phyloP scores from a whole-genome alignment of 2,797 vertebrate genomes.

The Takifugu ocellatus region DNA sequence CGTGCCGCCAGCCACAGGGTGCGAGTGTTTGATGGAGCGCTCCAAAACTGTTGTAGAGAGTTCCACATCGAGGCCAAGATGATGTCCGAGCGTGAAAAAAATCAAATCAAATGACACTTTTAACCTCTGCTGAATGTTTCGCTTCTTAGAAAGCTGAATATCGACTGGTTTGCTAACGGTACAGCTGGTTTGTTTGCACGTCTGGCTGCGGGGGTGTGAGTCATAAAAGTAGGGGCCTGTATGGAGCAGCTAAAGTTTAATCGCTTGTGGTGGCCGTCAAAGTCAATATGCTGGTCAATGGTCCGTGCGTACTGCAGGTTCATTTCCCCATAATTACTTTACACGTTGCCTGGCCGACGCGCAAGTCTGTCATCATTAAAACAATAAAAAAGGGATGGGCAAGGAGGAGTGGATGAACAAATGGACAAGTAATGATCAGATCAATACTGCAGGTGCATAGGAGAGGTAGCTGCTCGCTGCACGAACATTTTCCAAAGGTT shows the following conservation, averaged over 20 bases:
- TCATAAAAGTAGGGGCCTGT: constrained; percentile 55
- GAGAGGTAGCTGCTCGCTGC: constrained; percentile 22
- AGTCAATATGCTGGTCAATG: constrained; percentile 83
- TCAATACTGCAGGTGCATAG: constrained; percentile 43
- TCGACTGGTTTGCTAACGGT: constrained; percentile 33
- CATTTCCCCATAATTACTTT: constrained; percentile 80
- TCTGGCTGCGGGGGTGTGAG: constrained; percentile 20
- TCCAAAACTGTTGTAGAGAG: constrained; percentile 44
- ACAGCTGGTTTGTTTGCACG: constrained; percentile 23
- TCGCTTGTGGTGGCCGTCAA: constrained; percentile 80
- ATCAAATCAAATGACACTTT: background rate
- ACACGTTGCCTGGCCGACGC: constrained; percentile 70
- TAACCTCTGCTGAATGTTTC: constrained; percentile 3
- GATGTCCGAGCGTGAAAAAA: constrained; percentile 6
- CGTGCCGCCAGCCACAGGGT: constrained; percentile 23
- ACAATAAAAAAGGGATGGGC: constrained; percentile 64
- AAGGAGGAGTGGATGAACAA: constrained; percentile 41
- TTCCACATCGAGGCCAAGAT: constrained; percentile 18
- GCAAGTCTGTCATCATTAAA: constrained; percentile 79
- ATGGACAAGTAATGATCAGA: constrained; percentile 58
- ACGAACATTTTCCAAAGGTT: constrained; percentile 9
- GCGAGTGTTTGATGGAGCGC: constrained; percentile 49
- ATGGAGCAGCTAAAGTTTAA: constrained; percentile 77
- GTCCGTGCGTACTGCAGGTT: constrained; percentile 74
- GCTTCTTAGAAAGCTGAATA: constrained; percentile 15